Base-by-base conservation (phyloP, 1,140 invertebrate species). In the Orius insidiosus region DNA sequence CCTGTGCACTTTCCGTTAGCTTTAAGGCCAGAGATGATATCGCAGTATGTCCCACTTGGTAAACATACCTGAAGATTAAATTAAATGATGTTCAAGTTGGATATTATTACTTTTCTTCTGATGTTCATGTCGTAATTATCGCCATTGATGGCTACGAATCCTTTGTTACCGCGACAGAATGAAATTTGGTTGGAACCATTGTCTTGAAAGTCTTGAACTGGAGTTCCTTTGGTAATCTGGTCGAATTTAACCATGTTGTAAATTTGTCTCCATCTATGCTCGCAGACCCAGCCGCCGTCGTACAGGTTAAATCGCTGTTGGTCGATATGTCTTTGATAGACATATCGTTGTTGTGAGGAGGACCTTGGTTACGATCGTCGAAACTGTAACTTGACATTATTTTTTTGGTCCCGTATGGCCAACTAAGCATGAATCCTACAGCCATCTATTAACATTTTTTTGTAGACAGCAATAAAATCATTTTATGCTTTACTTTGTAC, bases 281-380 rank as follows among this genome's bases (percentile, higher is more conserved):
- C 87, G 58, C 88, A 93, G 1, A 89, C 62, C 85, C 85, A 93
- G 1, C 83, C 85, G 54, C 77, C 76, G 1, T 67, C n/a, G n/a
- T 71, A 54, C 86, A 92, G 1, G 64, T 68, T 1, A 70, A 66
- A 53, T 84, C 71, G n/a, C 64, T 44, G 33, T 76, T 72, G 35
- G 84, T 72, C 14, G 60, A 63, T 5, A 80, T 72, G 9, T 72
- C 68, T 8, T 75, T 62, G 11, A 74, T 76, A 52, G 81, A 78
- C 7, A 68, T 73, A 45, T 71, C 59, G 3, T 48, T 51, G 56
- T 80, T 69, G 50, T 68, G 60, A 3, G 80, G 78, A 7, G 82
- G 80, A 1, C 77, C 77, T 51, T 69, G 64, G 30, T 72, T 61
- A 1, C 54, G 60, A 39, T 63, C 56, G 1, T 54, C 44, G 48